phyloP scores from a whole-genome alignment of 2,888 invertebrate species.

The Spilarctia lutea region DNA sequence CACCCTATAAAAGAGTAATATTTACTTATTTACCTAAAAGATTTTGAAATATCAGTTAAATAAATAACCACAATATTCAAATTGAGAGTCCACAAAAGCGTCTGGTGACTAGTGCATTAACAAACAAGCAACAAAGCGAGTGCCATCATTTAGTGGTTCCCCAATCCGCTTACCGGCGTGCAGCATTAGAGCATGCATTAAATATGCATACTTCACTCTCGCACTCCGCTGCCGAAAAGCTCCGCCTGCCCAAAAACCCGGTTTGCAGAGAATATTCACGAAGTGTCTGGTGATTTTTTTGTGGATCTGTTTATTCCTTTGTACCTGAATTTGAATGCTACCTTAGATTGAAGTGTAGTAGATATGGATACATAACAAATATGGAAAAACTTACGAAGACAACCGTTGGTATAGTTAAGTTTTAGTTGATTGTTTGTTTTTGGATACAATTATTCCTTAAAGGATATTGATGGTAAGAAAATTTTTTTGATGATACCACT shows the following conservation, averaged over 20 bases:
- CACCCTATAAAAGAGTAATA: not conserved
- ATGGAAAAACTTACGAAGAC: not conserved
- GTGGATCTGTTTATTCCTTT: not conserved
- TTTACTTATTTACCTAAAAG: not conserved
- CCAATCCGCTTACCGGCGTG: constrained; percentile 73
- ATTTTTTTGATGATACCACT: too few species aligned
- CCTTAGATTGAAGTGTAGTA: not conserved
- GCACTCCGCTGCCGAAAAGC: constrained; percentile 38
- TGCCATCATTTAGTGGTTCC: constrained; percentile 71
- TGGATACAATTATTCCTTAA: not conserved
- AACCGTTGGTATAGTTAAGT: not conserved
- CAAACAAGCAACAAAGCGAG: constrained; percentile 65
- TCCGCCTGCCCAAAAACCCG: not conserved
- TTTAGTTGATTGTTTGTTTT: too few species aligned
- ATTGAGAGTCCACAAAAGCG: constrained; percentile 35
- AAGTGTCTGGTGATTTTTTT: constrained; percentile 3
- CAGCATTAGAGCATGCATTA: constrained; percentile 71
- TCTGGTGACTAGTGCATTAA: constrained; percentile 48
- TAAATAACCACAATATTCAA: constrained; percentile 35
- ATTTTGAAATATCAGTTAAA: constrained; percentile 8
- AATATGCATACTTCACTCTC: constrained; percentile 76
- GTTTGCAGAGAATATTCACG: not conserved
- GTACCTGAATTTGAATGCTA: not conserved
- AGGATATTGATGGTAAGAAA: not conserved
- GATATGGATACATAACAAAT: not conserved